These are phyloP conservation scores for Noturus placidus DNA, from an alignment of 2,113 vertebrate genomes.

Conservation along the genomic window DNA sequence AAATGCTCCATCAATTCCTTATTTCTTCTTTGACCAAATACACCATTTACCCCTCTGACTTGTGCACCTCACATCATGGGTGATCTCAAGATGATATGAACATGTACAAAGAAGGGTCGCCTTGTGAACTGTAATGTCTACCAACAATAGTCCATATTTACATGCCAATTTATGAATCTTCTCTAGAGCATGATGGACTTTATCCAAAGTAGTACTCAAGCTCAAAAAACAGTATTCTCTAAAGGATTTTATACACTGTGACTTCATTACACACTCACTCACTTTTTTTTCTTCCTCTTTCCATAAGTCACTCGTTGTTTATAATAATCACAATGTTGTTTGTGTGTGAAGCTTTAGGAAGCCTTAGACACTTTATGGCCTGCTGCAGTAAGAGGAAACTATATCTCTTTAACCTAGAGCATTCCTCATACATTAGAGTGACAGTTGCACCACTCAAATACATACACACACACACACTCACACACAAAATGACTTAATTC, in stretches of 20 bases:
- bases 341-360: conserved; percentile 37
- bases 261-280: conserved; percentile 19
- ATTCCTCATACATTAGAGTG: conserved; percentile 62
- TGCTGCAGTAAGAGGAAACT: conserved; percentile 57
- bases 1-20: background rate
- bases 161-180: conserved; percentile 19
- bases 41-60: background rate
- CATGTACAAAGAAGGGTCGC: background rate
- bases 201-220: conserved; percentile 37
- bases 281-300: background rate
- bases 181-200: conserved; percentile 26
- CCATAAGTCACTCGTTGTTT: background rate
- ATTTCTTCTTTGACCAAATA: background rate
- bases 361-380: conserved; percentile 15
- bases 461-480: conserved; percentile 25
- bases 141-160: conserved; percentile 42
- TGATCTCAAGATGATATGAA: background rate
- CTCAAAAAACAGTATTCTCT: conserved; percentile 40
- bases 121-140: background rate
- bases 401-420: conserved; percentile 43
- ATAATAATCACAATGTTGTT: conserved; percentile 9
- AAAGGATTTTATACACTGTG: conserved; percentile 4
- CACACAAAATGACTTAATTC: conserved; percentile 27
- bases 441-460: conserved; percentile 30
- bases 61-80: background rate